A percentile compares a stretch with the other conserved stretches of the same genome.
Conservation (phyloP, 2,113 vertebrate species). For the Anhinga rufa region DNA sequence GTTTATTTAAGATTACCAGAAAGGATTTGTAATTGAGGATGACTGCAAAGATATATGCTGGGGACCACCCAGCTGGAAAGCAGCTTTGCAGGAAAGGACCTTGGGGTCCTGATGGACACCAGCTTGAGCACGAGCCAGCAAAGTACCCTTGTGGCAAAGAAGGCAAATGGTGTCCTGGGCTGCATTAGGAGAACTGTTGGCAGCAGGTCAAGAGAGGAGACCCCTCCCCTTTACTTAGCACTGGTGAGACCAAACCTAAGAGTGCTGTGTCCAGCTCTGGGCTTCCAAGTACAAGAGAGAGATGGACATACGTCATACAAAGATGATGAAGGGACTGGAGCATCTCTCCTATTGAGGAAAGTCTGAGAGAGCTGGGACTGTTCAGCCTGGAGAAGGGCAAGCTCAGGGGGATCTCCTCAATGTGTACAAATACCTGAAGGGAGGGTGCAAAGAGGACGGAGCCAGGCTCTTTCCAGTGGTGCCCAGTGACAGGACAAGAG, state of each 20-base stretch:
- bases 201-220: background rate
- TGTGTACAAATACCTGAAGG: background rate
- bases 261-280: too few species aligned
- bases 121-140: background rate
- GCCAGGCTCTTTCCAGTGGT: too few species aligned
- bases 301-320: too few species aligned
- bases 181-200: background rate
- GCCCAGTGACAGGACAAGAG: too few species aligned
- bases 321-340: background rate
- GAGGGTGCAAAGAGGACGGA: too few species aligned
- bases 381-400: background rate
- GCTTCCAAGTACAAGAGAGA: too few species aligned
- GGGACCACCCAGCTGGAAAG: background rate
- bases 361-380: background rate
- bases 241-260: too few species aligned
- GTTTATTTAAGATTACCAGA: background rate
- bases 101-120: background rate
- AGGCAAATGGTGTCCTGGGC: too few species aligned
- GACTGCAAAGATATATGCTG: background rate
- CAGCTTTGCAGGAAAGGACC: background rate
- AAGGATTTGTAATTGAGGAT: background rate
- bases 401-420: background rate
- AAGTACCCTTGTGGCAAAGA: background rate
- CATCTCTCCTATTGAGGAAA: accelerated
- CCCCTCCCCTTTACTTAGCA: too few species aligned